Evolutionary conservation across 2,113 vertebrate species (phyloP).

Genomic region (Euleptes europaea): DNA sequence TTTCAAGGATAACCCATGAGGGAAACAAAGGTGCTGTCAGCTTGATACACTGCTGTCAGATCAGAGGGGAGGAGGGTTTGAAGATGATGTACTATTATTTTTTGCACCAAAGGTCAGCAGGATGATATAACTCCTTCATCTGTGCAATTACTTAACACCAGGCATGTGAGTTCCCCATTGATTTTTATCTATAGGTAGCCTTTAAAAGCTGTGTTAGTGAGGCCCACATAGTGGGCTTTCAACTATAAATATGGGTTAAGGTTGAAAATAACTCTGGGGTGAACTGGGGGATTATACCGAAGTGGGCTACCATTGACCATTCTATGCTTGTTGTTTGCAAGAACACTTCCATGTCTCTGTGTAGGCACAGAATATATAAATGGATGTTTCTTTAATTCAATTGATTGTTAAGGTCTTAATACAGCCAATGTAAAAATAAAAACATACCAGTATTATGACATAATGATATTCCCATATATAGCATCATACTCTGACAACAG

Average conservation of each 20-base stretch:
- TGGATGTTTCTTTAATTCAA: neutral
- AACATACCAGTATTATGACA: no score
- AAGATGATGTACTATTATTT: conserved; percentile 37
- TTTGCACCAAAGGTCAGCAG: conserved; percentile 57
- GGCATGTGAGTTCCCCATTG: conserved; percentile 53
- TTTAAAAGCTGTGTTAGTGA: conserved; percentile 59
- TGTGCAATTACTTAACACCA: conserved; percentile 47
- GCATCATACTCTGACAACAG: neutral
- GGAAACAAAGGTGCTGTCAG: neutral
- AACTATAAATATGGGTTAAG: conserved; percentile 28
- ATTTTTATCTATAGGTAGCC: conserved; percentile 60
- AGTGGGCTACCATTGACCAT: neutral
- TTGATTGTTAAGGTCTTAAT: neutral
- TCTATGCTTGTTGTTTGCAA: neutral
- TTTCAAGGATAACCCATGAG: neutral
- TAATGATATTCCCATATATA: neutral
- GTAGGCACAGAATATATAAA: neutral
- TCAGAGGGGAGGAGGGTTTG: neutral
- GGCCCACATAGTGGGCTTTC: conserved; percentile 56
- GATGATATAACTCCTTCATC: conserved; percentile 54
- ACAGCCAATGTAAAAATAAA: neutral
- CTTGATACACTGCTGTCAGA: conserved; percentile 13
- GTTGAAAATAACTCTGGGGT: conserved; percentile 32
- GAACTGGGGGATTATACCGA: neutral
- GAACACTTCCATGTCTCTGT: neutral